Evolutionary conservation across 1,140 invertebrate genomes (phyloP), one percentile per base, ranked within the genome.

Genomic region (Hycleus cichorii): DNA sequence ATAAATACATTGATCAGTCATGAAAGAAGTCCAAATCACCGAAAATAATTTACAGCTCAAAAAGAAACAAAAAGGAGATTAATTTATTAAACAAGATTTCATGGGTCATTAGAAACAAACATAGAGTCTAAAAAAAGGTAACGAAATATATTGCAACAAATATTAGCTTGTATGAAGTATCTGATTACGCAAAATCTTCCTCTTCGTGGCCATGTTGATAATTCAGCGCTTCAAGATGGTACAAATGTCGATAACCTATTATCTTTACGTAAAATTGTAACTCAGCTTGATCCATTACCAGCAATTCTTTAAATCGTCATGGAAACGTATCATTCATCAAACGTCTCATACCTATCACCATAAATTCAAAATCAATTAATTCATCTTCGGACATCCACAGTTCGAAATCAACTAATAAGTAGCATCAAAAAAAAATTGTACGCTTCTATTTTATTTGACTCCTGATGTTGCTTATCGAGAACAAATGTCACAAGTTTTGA

Each of bases 351-450:
- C 18, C 32, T 7, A 32, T 32, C 32, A 32, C 32, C 9, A 44
- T 10, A 48, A 25, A 48, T 56, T 47, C 46, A 48, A 48, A 56
- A 56, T 32, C 1, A 56, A 48, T 48, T 56, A n/a, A 56, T 56
- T 45, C 18, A 47, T 25, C 39, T 56, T 32, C 32, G 48, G 38
- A 45, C 42, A 56, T 8, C 5, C 24, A 24, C 1, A 40, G 53
- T 56, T 39, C 8, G 25, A 47, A 47, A 47, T 47, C 46, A 47
- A 47, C 11, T 48, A 45, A 56, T 56, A 10, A 18, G 26, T 49
- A 12, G 56, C 18, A 56, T 59, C 26, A 59, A 56, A 40, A 43
- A 11, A 49, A 56, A 59, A 49, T 59, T 59, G 18, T 55, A 26
- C 32, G 9, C 42, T 32, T 32, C 3, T 32, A 18, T 18, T 18